Evolutionary conservation across 2,888 invertebrate genomes (phyloP).

Genomic region (Autographa gamma): DNA sequence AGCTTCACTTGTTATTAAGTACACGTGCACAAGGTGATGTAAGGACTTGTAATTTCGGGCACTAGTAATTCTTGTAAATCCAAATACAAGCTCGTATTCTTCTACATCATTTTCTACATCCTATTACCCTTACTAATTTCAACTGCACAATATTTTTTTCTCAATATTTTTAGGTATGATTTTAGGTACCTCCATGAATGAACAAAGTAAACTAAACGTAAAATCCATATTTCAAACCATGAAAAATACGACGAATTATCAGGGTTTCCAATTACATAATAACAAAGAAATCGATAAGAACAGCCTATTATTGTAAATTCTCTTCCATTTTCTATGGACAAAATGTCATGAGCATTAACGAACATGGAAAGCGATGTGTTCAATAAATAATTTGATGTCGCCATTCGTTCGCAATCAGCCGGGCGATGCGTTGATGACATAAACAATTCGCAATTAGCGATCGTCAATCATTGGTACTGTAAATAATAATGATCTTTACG

Average conservation of each 20-base stretch:
- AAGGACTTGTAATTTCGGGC: background rate
- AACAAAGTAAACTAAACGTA: conserved; percentile 17
- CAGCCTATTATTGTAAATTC: conserved; percentile 11
- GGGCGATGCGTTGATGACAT: conserved; percentile 39
- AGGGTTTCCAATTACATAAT: conserved; percentile 13
- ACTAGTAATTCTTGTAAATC: background rate
- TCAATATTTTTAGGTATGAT: background rate
- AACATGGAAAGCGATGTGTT: conserved; percentile 31
- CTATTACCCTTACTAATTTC: no score
- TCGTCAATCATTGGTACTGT: conserved; percentile 57
- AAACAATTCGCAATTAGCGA: conserved; percentile 59
- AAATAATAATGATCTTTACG: conserved; percentile 47
- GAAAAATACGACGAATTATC: conserved; percentile 19
- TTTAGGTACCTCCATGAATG: conserved; percentile 15
- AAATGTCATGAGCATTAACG: conserved; percentile 15
- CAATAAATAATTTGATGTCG: conserved; percentile 45
- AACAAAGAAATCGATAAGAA: conserved; percentile 31
- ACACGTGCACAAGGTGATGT: background rate
- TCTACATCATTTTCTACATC: background rate
- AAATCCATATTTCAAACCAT: conserved; percentile 10
- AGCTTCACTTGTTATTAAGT: conserved; percentile 13
- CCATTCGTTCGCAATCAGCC: conserved; percentile 45
- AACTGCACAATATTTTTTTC: no score
- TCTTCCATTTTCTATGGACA: background rate
- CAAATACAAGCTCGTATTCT: background rate